Base-by-base conservation (phyloP, 2,888 invertebrate genomes). In the Acleris sparsana region DNA sequence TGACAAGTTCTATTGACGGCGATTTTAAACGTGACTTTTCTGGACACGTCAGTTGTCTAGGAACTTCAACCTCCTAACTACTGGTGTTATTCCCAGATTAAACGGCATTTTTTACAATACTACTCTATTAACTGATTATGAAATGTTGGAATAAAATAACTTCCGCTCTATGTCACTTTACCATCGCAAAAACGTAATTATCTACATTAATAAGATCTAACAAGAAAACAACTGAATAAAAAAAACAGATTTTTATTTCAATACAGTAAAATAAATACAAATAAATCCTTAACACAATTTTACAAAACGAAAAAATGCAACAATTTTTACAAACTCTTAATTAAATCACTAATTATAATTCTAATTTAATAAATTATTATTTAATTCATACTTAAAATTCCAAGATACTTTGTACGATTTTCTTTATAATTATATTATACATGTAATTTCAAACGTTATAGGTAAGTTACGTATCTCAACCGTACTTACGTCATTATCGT, bases 361-460 rank as follows among this genome's bases (percentile, higher is more conserved):
- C 70, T 81, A 82, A 79, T 84, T 84, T 75, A 88, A 92, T 91
- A 91, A 92, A 87, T 91, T 88, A 86, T 81, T 84, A 78, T 63
- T 61, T 62, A 67, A 39, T 61, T 48, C 22, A 43, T 55, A 74
- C 63, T 75, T 79, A 76, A 79, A 75, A 76, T 71, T 75, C 80
- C 82, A 86, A 80, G 87, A 89, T 90, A 91, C 83, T 92, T 92
- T 92, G 91, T 92, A 92, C 92, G 88, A 80, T 79, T 76, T 77
- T 77, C 71, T 69, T 74, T 76, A 76, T 25, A 75, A 74, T 33
- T 64, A 56, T 33, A 33, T 11, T 33, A 64, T 48, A 63, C 49
- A 63, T 52, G 25, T 52, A 52, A 52, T 57, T 13, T 39, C 17
- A 33, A 63, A 33, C 52, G 52, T 17, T 61, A 55, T 43, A 58